Conservation (phyloP, 2,888 invertebrate species). For the Cacoxenus indagator region DNA sequence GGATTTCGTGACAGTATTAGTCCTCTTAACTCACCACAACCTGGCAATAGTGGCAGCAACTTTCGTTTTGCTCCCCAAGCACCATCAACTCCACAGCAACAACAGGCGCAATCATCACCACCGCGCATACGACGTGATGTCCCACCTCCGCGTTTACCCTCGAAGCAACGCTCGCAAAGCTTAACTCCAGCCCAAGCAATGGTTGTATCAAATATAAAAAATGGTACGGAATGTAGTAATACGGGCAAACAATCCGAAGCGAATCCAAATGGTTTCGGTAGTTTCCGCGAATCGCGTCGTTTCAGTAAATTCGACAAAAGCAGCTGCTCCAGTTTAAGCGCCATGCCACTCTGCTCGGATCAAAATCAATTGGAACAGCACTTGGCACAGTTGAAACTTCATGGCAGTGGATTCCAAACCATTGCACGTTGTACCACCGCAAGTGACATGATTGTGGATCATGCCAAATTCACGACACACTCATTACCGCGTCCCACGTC, state of each 20-base stretch:
- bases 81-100: conserved; percentile 52
- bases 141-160: conserved; percentile 72
- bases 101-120: conserved; percentile 71
- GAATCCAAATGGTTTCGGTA: conserved; percentile 29
- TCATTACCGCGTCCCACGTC: conserved; percentile 72
- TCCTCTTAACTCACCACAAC: conserved; percentile 69
- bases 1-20: conserved; percentile 70
- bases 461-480: conserved; percentile 74
- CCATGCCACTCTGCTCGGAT: no score
- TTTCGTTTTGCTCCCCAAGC: conserved; percentile 35
- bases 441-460: conserved; percentile 55
- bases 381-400: conserved; percentile 38
- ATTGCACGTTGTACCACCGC: conserved; percentile 66
- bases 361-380: conserved; percentile 30
- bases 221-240: conserved; percentile 71
- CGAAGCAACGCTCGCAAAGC: conserved; percentile 83
- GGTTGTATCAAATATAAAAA: conserved; percentile 56
- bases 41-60: conserved; percentile 47
- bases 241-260: conserved; percentile 23
- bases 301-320: conserved; percentile 40
- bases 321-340: conserved; percentile 33
- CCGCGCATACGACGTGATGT: conserved; percentile 72
- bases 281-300: conserved; percentile 30
- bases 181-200: conserved; percentile 76
- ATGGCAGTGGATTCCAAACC: conserved; percentile 65